Evolutionary conservation across 2,113 vertebrate genomes (phyloP).

Genomic region (Ceratotherium simum): DNA sequence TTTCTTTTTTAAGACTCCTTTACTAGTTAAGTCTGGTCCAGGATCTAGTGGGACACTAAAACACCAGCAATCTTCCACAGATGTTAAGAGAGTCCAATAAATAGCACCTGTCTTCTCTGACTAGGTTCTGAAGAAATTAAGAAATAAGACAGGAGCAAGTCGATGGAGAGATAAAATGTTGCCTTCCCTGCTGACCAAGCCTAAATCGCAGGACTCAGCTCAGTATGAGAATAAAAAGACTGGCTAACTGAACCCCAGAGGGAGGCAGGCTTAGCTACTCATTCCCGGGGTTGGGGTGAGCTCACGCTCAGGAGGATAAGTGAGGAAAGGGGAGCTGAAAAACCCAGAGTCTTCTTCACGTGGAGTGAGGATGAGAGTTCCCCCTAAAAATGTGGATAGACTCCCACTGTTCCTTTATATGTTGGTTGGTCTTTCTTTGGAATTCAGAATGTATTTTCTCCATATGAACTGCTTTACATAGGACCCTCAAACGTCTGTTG

Average conservation of each 20-base stretch:
- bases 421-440: not conserved
- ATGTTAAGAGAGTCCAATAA: not conserved
- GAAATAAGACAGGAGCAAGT: not conserved
- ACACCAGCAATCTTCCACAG: not conserved
- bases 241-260: not conserved
- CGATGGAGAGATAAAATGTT: not conserved
- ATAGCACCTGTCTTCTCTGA: not conserved
- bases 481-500: not conserved
- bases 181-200: not conserved
- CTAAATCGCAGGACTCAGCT: not conserved
- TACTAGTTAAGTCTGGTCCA: not conserved
- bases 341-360: not conserved
- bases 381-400: not conserved
- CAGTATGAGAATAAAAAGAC: not conserved
- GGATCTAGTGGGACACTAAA: not conserved
- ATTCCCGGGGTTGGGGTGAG: not conserved
- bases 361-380: not conserved
- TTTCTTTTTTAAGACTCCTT: not conserved
- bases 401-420: not conserved
- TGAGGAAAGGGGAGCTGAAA: not conserved
- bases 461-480: not conserved
- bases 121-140: not conserved
- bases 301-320: not conserved
- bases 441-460: constrained; percentile 18
- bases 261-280: not conserved